A percentile compares a stretch with the other conserved stretches of the same genome.
phyloP scores from a whole-genome alignment of 2,797 vertebrate species.

The Cossypha dichroa region DNA sequence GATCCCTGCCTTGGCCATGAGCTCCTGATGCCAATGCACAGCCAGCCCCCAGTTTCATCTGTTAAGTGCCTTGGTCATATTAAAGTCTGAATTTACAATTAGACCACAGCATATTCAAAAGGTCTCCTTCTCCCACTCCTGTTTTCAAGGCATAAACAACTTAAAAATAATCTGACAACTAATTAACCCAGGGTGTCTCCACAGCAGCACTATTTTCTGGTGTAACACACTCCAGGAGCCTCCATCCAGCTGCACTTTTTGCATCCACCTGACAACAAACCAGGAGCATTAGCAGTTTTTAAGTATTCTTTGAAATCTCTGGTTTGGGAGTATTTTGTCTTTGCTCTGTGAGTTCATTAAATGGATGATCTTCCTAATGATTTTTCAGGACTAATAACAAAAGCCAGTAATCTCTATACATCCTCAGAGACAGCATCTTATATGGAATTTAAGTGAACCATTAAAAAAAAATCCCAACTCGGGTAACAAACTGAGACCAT shows the following conservation, averaged over 20 bases:
- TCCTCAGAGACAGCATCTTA: not conserved
- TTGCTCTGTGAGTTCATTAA: slow-evolving; percentile 1
- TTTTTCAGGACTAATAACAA: slow-evolving; percentile 28
- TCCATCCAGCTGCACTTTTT: not conserved
- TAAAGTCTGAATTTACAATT: slow-evolving; percentile 27
- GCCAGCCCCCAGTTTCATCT: not conserved
- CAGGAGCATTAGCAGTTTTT: not conserved
- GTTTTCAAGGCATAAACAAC: not conserved
- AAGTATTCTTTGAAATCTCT: slow-evolving; percentile 6
- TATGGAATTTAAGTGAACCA: not conserved
- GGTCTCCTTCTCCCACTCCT: not conserved
- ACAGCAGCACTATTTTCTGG: not conserved
- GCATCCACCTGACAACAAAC: not conserved
- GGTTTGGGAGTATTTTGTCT: slow-evolving; percentile 14
- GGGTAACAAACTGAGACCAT: not conserved
- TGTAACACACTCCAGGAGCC: not conserved
- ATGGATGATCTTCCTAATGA: not conserved
- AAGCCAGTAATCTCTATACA: not conserved
- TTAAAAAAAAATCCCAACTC: not conserved
- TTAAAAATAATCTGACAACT: not conserved
- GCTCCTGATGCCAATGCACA: not conserved
- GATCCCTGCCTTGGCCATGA: not conserved
- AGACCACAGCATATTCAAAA: not conserved
- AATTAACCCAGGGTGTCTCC: not conserved
- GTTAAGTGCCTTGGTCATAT: not conserved